Base-by-base conservation (phyloP, 35 echinoderm and acorn worm species). In the Holothuria glaberrima region DNA sequence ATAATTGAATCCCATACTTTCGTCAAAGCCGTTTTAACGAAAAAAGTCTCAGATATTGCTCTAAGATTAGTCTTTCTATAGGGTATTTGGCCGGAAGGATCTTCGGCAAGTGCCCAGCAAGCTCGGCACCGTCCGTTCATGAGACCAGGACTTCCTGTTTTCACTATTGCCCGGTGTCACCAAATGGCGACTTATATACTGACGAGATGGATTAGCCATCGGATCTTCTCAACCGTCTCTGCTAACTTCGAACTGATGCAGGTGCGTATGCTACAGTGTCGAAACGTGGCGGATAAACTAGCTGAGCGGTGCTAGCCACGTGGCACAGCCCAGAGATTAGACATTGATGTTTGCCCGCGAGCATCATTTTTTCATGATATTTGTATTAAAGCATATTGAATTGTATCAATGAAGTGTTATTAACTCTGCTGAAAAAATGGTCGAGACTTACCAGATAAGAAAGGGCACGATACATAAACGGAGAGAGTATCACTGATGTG, bases 211-310 rank as follows among this genome's bases (percentile, higher is more conserved):
- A 54, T 54, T 54, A 54, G 50, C 50, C 50, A 54, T 54, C 50
- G 13, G 50, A 54, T 54, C 50, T 54, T 54, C 50, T 17, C 10
- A 54, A 54, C 44, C 50, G 50, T 54, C 50, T 54, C 50, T 25
- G 64, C n/a, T 78, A 78, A 78, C 74, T 78, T 78, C 36, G 50
- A 48, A 48, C 29, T 38, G 34, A 75, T 41, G 71, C 71, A 75
- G 71, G 71, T 75, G 71, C 71, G 71, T 41, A 75, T 75, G 71
- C 71, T 38, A 75, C 71, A 75, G 71, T 78, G 74, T 78, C 74
- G 74, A 78, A 78, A 78, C 74, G 74, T 78, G 36, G 44, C 74
- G 21, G 74, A 48, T 78, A 24, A 78, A 35, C 74, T 78, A 78
- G n/a, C 38, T 25, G 50, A 25, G 74, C 74, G 41, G 50, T 48